These are phyloP conservation scores for Caloenas nicobarica DNA, from an alignment of 2,113 vertebrate genomes.

Conservation along the genomic window DNA sequence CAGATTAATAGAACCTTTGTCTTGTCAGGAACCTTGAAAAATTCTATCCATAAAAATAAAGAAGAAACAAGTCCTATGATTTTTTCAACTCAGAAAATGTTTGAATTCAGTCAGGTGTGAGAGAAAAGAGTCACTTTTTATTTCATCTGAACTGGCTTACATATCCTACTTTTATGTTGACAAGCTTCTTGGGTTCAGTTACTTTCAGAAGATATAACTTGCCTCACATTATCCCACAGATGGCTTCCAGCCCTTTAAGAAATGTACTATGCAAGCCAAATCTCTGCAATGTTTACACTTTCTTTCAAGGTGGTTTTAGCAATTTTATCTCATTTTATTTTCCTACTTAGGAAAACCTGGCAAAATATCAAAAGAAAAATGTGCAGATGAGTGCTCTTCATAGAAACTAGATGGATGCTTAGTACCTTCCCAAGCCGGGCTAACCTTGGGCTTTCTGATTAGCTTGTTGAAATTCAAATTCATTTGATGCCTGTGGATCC, in stretches of 20 bases:
- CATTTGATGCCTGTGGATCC: conserved; percentile 2
- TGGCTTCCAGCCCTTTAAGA: conserved; percentile 39
- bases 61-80: background rate
- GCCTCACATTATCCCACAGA: background rate
- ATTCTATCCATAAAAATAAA: background rate
- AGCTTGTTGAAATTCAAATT: conserved; percentile 51
- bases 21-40: background rate
- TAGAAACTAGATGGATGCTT: conserved; percentile 27
- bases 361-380: conserved; percentile 34
- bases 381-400: conserved; percentile 31
- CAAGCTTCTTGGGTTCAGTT: background rate
- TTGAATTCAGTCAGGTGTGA: background rate
- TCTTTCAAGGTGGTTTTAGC: conserved; percentile 25
- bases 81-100: background rate
- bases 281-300: background rate
- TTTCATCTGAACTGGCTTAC: background rate
- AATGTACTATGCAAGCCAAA: conserved; percentile 18
- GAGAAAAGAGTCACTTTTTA: background rate
- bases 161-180: background rate
- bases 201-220: background rate
- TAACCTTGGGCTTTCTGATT: conserved; percentile 42
- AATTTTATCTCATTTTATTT: conserved; percentile 16
- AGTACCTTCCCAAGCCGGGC: conserved; percentile 18
- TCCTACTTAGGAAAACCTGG: conserved; percentile 1
- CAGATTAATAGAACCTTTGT: background rate